Evolutionary conservation across 2,113 vertebrate species (phyloP).

Genomic region (Butorides virescens): DNA sequence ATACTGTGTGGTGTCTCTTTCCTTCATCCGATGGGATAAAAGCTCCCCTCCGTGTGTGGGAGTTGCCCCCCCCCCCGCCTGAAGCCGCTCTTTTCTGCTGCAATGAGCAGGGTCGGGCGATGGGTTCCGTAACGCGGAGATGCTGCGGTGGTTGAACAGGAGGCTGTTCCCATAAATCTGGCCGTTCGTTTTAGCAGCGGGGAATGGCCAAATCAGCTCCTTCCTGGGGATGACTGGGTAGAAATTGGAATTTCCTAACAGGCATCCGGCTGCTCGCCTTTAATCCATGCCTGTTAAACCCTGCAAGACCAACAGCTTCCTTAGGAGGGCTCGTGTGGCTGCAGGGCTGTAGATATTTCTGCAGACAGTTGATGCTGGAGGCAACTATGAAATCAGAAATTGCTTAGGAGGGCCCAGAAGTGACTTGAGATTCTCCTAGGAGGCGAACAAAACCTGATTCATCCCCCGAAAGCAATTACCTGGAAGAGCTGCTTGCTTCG

Average conservation of each 20-base stretch:
- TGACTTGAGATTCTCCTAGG: neutral
- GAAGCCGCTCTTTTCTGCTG: neutral
- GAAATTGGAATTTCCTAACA: neutral
- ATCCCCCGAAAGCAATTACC: neutral
- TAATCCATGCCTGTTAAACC: neutral
- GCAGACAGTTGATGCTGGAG: neutral
- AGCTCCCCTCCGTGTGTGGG: accelerated
- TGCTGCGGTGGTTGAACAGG: neutral
- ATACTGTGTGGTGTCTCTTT: neutral
- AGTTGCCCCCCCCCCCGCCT: neutral
- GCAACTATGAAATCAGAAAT: neutral
- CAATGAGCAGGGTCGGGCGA: accelerated
- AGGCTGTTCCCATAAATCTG: neutral
- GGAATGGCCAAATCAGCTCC: neutral
- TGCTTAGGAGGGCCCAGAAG: neutral
- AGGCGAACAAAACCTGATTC: neutral
- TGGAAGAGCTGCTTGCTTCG: neutral
- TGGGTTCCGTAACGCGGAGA: neutral
- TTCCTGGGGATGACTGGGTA: neutral
- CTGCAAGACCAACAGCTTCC: neutral
- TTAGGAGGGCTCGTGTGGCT: neutral
- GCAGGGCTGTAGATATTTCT: neutral
- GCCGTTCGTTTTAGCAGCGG: neutral
- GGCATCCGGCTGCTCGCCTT: neutral
- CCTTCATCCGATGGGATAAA: accelerated